phyloP scores from a whole-genome alignment of 1,140 invertebrate genomes.

The Lepidurus apus region DNA sequence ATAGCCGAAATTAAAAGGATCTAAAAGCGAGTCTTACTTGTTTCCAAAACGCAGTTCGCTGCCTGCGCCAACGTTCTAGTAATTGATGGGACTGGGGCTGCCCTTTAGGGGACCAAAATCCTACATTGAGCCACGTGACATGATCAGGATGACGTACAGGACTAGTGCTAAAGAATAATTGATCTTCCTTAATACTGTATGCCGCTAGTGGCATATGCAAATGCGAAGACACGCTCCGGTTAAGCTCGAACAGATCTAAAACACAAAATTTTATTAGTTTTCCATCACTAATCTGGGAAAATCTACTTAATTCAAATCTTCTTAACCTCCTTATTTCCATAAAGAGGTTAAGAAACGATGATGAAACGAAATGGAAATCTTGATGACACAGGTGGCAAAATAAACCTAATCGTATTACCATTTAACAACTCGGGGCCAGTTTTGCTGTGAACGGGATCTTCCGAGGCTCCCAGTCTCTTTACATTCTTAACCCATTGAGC shows the following conservation, averaged over 20 bases:
- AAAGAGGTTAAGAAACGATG: too few species aligned
- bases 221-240: not conserved
- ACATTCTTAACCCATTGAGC: not conserved
- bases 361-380: too few species aligned
- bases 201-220: not conserved
- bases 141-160: conserved; percentile 2
- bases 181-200: not conserved
- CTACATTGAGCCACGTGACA: not conserved
- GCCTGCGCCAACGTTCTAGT: not conserved
- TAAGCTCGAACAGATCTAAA: not conserved
- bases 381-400: too few species aligned
- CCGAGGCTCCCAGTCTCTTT: not conserved
- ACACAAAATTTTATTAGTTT: not conserved
- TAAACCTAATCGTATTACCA: not conserved
- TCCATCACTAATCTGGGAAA: not conserved
- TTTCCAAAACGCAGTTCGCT: conserved; percentile 1
- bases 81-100: not conserved
- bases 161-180: not conserved
- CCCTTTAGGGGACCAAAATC: not conserved
- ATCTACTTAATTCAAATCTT: not conserved
- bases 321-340: too few species aligned
- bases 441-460: conserved; percentile 11
- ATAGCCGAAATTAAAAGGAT: too few species aligned
- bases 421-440: not conserved
- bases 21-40: not conserved